These are phyloP conservation scores for Ormyrus nitidulus DNA, from an alignment of 2,888 invertebrate genomes.

Conservation along the genomic window DNA sequence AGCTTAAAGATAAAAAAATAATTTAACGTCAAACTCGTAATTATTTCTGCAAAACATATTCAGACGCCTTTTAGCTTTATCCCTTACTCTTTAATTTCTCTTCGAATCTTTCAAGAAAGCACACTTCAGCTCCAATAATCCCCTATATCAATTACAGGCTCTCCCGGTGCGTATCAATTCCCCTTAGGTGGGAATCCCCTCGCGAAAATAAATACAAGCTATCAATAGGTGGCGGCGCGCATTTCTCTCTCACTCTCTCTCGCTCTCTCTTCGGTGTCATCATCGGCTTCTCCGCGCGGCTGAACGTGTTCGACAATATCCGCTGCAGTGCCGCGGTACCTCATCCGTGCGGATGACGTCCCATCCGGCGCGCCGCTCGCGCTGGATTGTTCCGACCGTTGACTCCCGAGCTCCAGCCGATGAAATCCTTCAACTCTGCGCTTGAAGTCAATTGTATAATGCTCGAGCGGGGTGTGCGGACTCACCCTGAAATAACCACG, in stretches of 20 bases:
- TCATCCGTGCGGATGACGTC: conserved; percentile 49
- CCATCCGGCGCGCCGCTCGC: conserved; percentile 21
- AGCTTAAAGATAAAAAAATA: no score
- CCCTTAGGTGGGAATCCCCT: not conserved
- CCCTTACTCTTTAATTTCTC: no score
- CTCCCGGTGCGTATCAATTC: no score
- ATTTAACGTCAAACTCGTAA: no score
- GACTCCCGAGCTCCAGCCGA: not conserved
- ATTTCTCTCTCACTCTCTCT: not conserved
- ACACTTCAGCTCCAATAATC: no score
- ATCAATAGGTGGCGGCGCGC: not conserved
- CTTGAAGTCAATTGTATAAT: conserved; percentile 49
- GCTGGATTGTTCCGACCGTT: conserved; percentile 48
- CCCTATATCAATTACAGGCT: no score
- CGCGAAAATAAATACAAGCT: not conserved
- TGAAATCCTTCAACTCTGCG: conserved; percentile 42
- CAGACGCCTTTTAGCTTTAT: no score
- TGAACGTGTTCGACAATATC: conserved; percentile 34
- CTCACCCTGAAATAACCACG: no score
- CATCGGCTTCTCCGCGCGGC: not conserved
- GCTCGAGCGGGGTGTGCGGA: not conserved
- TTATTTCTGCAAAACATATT: no score
- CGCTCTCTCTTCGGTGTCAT: conserved; percentile 2
- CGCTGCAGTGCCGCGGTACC: not conserved
- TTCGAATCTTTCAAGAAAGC: no score